Conservation (phyloP, 2,113 vertebrate species). For the Nothobranchius furzeri region DNA sequence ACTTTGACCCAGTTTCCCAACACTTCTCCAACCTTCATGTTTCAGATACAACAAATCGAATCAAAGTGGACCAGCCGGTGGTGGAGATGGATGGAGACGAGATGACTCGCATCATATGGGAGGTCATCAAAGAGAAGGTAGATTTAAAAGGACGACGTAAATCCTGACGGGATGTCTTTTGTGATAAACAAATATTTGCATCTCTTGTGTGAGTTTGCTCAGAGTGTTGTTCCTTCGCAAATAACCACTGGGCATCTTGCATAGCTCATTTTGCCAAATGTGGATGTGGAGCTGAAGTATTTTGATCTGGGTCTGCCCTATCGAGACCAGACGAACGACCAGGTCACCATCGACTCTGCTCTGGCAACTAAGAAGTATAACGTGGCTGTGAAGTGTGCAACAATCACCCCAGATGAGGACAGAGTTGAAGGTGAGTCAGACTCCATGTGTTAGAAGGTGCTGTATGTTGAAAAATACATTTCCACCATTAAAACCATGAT, state of each 20-base stretch:
- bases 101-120: slow-evolving; percentile 98
- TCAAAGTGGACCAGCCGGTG: slow-evolving; percentile 92
- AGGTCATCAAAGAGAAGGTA: slow-evolving; percentile 98
- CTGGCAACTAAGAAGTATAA: slow-evolving; percentile 91
- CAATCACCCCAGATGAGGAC: slow-evolving; percentile 93
- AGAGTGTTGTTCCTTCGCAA: neutral
- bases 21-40: neutral
- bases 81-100: slow-evolving; percentile 99
- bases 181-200: neutral
- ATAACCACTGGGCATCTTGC: neutral
- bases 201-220: neutral
- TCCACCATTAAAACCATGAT: no score
- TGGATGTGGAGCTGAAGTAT: slow-evolving; percentile 93
- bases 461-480: no score
- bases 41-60: slow-evolving; percentile 88
- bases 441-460: neutral
- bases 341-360: slow-evolving; percentile 94
- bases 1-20: neutral
- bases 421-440: slow-evolving; percentile 87
- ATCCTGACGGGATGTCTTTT: no score
- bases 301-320: slow-evolving; percentile 92
- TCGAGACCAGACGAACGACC: slow-evolving; percentile 91
- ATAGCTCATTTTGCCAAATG: slow-evolving; percentile 91
- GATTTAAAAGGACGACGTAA: rapidly evolving
- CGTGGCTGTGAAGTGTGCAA: slow-evolving; percentile 95